Evolutionary conservation across 2,113 vertebrate species (phyloP), one percentile per base, ranked within the genome.

Genomic region (Oncorhynchus tshawytscha): DNA sequence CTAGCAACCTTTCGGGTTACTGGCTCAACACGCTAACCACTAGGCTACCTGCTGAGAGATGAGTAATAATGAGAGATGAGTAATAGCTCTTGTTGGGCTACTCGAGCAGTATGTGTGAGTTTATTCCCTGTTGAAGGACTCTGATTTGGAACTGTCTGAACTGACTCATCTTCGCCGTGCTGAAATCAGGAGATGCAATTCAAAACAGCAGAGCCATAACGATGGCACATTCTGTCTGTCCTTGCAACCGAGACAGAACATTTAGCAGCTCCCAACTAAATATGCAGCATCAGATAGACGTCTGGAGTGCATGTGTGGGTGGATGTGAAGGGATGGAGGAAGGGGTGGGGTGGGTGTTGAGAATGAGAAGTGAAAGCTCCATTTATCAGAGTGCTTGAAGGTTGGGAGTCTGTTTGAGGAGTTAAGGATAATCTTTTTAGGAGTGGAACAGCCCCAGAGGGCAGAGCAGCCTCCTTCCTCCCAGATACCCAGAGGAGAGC

Each of bases 381-480:
- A 68, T 69, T 67, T 62, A 80, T 78, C 75, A 74, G 49, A 27
- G 59, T 48, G 64, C 73, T 83, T 74, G 25, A 76, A 65, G 77
- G 12, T 49, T 49, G 34, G 49, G 71, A 54, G 51, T 18, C 51
- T 78, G 75, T 81, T 74, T 79, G 70, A 81, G 48, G 69, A 78
- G 73, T 81, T 81, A 75, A 78, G 78, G 64, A 71, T 78, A 72
- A 81, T 81, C 71, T 77, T 34, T 34, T 85, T 85, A 75, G 39
- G 49, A 31, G 29, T 54, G 62, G 70, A 81, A 79, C 39, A 9
- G n/a, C 20, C 27, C 64, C 51, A 48, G 16, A 74, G 51, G 51
- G 15, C 51, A 54, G 51, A 18, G 16, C 51, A 54, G 51, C 51
- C 51, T 18, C 51, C 51, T 4, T 18, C 51, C 39, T 45, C 39